Evolutionary conservation across 2,888 invertebrate genomes (phyloP), one percentile per base, ranked within the genome.

Genomic region (Sphinx pinastri): DNA sequence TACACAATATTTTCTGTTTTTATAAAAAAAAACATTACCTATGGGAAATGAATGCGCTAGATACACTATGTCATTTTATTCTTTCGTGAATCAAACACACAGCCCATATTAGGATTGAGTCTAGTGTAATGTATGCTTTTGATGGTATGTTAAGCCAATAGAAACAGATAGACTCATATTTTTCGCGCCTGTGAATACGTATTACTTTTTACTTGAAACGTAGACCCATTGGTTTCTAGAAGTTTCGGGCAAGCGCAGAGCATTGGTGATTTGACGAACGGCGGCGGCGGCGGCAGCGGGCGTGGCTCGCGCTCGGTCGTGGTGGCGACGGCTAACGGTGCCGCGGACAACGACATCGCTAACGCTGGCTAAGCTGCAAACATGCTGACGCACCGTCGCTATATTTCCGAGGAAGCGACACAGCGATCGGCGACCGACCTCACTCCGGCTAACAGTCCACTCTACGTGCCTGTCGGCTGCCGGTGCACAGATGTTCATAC

Each of bases 271-370:
- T n/a, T 59, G n/a, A 38, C 14, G n/a, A 13, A 31, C 58, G 47
- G 49, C 74, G 73, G 75, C 70, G 72, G 59, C 70, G 70, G n/a
- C 72, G 75, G 71, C 76, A 81, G 77, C 73, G 76, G 74, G 75
- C 77, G 38, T 58, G 49, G 49, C 12, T 49, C 63, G 47, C 63
- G 19, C 63, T 49, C 72, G 75, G 70, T 76, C 80, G 77, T 72
- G 75, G 75, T 76, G 80, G 75, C 78, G 80, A 74, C 80, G 81
- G 78, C 73, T 93, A 93, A 93, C 93, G 88, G 88, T 93, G 81
- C 81, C 72, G 86, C 88, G 92, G 91, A 83, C 93, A 90, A 84
- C 92, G 93, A 92, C 93, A 87, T 83, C 82, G 79, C 82, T 77
- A 82, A 80, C 84, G 77, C 75, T 78, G 78, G 77, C 80, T 75